These are phyloP conservation scores for Tribolium madens DNA, from an alignment of 1,140 invertebrate species.

Conservation along the genomic window DNA sequence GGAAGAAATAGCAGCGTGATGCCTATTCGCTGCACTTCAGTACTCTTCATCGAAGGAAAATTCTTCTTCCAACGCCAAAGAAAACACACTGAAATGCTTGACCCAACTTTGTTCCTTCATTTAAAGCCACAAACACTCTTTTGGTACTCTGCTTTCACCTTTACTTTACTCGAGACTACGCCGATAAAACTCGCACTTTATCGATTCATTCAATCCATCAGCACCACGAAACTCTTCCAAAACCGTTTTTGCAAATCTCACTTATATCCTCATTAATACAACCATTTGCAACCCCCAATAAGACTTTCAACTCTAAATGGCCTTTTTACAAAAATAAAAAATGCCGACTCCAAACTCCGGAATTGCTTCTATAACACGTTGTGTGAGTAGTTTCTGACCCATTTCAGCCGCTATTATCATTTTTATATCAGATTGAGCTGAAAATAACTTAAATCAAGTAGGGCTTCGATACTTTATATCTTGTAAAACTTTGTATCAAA, in stretches of 20 bases:
- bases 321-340: no score
- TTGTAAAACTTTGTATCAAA: no score
- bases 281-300: no score
- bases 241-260: background rate
- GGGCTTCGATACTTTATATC: no score
- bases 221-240: background rate
- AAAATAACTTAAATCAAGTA: no score
- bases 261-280: no score
- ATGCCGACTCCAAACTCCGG: no score
- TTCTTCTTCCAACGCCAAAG: background rate
- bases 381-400: no score
- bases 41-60: constrained; percentile 22
- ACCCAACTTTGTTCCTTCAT: background rate
- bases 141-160: constrained; percentile 6
- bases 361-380: no score
- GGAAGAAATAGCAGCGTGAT: constrained; percentile 19
- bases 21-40: background rate
- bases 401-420: no score
- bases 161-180: background rate
- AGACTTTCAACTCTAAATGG: no score
- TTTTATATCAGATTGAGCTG: no score
- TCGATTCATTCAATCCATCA: background rate
- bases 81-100: background rate
- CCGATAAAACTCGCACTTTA: constrained; percentile 9
- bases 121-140: background rate